phyloP scores from a whole-genome alignment of 2,888 invertebrate genomes.

The Mimumesa dahlbomi region DNA sequence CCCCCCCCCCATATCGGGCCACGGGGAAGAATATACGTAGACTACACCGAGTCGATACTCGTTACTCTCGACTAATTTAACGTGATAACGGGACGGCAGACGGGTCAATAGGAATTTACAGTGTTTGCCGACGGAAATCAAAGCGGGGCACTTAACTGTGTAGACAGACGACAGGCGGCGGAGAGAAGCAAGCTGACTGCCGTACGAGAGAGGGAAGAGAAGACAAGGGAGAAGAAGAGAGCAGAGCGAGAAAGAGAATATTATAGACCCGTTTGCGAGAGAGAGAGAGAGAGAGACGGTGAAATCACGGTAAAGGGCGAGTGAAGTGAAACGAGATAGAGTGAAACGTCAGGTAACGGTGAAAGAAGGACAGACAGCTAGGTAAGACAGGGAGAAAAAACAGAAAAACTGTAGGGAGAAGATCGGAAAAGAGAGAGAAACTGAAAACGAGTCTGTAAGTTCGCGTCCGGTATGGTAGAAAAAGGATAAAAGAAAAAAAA shows the following conservation, averaged over 20 bases:
- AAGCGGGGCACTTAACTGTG: constrained; percentile 75
- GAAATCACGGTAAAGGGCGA: no score
- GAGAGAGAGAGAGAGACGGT: background rate
- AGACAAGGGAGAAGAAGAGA: background rate
- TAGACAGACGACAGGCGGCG: constrained; percentile 70
- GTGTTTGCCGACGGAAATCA: constrained; percentile 76
- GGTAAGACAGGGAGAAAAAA: background rate
- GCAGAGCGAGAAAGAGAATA: background rate
- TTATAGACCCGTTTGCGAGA: no score
- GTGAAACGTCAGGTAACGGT: no score
- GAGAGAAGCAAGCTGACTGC: constrained; percentile 52
- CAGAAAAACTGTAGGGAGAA: background rate
- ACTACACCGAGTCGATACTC: constrained; percentile 55
- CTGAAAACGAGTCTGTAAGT: background rate
- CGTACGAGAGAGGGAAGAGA: constrained; percentile 35
- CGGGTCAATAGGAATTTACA: constrained; percentile 72
- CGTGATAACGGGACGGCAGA: constrained; percentile 64
- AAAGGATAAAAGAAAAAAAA: background rate
- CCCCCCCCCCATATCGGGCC: constrained; percentile 12
- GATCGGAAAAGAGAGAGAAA: background rate
- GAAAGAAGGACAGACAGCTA: no score
- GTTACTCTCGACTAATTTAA: constrained; percentile 66
- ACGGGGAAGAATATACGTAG: constrained; percentile 26
- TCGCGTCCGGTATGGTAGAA: background rate
- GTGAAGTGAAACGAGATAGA: no score